Evolutionary conservation across 2,888 invertebrate species (phyloP).

Genomic region (Cheilosia urbana): DNA sequence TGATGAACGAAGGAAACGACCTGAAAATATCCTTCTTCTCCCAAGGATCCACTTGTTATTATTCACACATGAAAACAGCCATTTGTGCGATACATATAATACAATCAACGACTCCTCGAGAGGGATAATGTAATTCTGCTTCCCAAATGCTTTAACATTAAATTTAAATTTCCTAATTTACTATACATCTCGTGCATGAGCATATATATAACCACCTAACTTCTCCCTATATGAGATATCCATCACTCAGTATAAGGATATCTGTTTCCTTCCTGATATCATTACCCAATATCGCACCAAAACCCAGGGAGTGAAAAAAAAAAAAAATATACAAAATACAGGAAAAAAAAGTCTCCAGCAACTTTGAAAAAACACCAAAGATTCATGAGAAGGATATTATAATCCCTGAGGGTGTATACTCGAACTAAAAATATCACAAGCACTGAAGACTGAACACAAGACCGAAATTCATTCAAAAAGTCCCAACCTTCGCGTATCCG

Average conservation of each 20-base stretch:
- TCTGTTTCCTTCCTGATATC: slow-evolving; percentile 75
- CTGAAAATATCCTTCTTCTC: slow-evolving; percentile 44
- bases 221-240: slow-evolving; percentile 57
- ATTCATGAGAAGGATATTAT: slow-evolving; percentile 67
- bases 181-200: slow-evolving; percentile 56
- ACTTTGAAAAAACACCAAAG: slow-evolving; percentile 49
- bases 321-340: slow-evolving; percentile 4
- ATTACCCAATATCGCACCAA: slow-evolving; percentile 72
- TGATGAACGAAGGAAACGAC: slow-evolving; percentile 47
- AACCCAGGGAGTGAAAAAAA: slow-evolving; percentile 6
- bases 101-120: slow-evolving; percentile 3
- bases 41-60: slow-evolving; percentile 59
- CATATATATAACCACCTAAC: slow-evolving; percentile 22
- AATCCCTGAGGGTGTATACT: slow-evolving; percentile 67
- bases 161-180: slow-evolving; percentile 74
- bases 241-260: slow-evolving; percentile 67
- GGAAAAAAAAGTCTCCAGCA: slow-evolving; percentile 22
- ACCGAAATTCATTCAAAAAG: slow-evolving; percentile 72
- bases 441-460: slow-evolving; percentile 52
- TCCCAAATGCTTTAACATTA: slow-evolving; percentile 64
- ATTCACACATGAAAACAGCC: slow-evolving; percentile 67
- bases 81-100: slow-evolving; percentile 52
- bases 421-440: slow-evolving; percentile 72
- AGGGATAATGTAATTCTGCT: slow-evolving; percentile 43
- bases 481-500: slow-evolving; percentile 40